These are phyloP conservation scores for Saccostrea echinata DNA, from an alignment of 1,140 invertebrate genomes.

Conservation along the genomic window DNA sequence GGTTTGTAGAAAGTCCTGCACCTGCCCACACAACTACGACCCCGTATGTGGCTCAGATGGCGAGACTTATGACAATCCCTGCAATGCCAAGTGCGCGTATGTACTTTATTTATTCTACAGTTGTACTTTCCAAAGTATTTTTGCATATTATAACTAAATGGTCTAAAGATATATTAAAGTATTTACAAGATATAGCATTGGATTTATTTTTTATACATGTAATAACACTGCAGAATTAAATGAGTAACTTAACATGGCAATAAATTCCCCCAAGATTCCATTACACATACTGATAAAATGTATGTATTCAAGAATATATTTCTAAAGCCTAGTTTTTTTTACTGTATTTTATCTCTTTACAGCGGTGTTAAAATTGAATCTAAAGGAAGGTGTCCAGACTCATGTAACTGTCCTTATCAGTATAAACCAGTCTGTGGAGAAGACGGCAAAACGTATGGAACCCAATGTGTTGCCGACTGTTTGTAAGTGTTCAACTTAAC, in stretches of 20 bases:
- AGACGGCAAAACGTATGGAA: constrained; percentile 11
- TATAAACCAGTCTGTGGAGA: constrained; percentile 5
- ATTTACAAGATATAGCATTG: too few species aligned
- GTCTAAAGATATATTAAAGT: too few species aligned
- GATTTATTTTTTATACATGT: too few species aligned
- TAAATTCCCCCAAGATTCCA: too few species aligned
- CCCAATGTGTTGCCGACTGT: background rate
- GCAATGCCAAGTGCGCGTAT: constrained; percentile 13
- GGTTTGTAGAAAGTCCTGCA: background rate
- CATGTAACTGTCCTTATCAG: background rate
- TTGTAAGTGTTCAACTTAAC: background rate
- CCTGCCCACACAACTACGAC: background rate
- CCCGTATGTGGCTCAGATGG: background rate
- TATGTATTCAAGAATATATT: too few species aligned
- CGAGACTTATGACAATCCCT: background rate
- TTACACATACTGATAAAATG: too few species aligned
- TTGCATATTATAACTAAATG: too few species aligned
- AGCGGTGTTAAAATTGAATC: background rate
- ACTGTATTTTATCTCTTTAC: background rate
- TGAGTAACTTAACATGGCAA: too few species aligned
- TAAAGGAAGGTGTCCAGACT: constrained; percentile 1
- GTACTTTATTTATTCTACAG: background rate
- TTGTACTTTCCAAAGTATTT: too few species aligned
- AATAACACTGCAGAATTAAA: too few species aligned
- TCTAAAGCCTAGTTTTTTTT: background rate